Base-by-base conservation (phyloP, 1,140 invertebrate species). In the Sweltsa coloradensis region DNA sequence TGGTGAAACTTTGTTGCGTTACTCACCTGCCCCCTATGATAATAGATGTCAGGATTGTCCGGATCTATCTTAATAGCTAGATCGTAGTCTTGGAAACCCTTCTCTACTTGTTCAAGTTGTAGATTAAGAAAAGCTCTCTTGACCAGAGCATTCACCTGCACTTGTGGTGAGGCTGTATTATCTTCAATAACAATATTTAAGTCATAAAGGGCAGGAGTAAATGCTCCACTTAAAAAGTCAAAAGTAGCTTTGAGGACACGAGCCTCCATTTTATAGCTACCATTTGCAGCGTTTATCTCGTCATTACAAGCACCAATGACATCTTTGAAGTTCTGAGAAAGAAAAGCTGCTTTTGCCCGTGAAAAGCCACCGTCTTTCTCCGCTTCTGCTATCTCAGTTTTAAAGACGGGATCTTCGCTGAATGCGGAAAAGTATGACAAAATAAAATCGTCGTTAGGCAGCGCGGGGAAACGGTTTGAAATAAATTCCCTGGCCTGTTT, bases 361-460 rank as follows among this genome's bases (percentile, higher is more conserved):
- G 73, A 60, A 60, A 81, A 82, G 14, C 79, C 78, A 57, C 70
- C 72, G 41, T 52, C 56, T 34, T 55, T 65, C 14, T 36, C 41
- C 48, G 48, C 48, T 56, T 45, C 47, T 18, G 54, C 11, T 27
- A 49, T 59, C 39, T 55, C 59, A 36, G 52, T 60, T 55, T 54
- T 60, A 36, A 67, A 61, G 45, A 89, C 72, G 4, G 87, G 89
- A 68, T 93, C 89, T 53, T 82, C 77, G 43, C 78, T 74, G 64
- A 91, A 94, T n/a, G 87, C 83, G 39, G 73, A 72, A 58, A 92
- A 85, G 60, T 90, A 94, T 13, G 79, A 84, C 54, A 78, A 82
- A 19, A 93, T 81, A 57, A 89, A 90, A 61, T 84, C 76, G 51
- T 81, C 78, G 0, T 89, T 91, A 11, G 89, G 88, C 65, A 89